phyloP scores from a whole-genome alignment of 2,113 vertebrate species.

The Anarhynchus alexandrinus region DNA sequence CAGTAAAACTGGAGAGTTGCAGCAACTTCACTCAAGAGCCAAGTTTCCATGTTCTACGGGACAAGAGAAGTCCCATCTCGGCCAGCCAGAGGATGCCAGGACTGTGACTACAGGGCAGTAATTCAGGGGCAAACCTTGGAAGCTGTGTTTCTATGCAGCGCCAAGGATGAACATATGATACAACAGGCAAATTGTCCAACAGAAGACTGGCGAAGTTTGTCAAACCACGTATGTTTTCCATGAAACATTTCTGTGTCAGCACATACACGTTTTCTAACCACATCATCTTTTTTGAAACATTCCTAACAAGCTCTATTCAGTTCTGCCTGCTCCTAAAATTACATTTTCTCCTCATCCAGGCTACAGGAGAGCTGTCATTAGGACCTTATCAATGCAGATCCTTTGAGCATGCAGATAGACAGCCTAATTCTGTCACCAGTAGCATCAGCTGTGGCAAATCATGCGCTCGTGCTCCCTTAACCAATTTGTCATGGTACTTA shows the following conservation, averaged over 20 bases:
- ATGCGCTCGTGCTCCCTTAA: background rate
- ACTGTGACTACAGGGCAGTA: background rate
- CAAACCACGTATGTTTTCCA: background rate
- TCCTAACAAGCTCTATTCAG: background rate
- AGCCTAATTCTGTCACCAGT: background rate
- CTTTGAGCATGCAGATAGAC: background rate
- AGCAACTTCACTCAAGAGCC: background rate
- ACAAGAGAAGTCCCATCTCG: background rate
- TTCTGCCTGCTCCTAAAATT: background rate
- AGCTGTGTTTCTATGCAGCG: background rate
- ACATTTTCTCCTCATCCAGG: background rate
- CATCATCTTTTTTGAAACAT: background rate
- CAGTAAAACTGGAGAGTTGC: background rate
- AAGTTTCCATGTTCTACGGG: background rate
- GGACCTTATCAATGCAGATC: background rate
- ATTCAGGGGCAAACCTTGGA: background rate
- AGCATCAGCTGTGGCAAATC: background rate
- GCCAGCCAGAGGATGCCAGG: background rate
- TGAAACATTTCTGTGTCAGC: background rate
- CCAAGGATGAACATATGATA: background rate
- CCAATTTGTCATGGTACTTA: background rate
- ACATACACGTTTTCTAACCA: background rate
- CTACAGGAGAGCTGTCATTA: background rate
- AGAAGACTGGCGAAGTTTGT: background rate
- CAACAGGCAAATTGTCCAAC: background rate